Percentiles rank a stretch among this genome's conserved stretches.
Evolutionary conservation across 1,140 invertebrate species (phyloP).

Genomic region (Ganaspis sp.): DNA sequence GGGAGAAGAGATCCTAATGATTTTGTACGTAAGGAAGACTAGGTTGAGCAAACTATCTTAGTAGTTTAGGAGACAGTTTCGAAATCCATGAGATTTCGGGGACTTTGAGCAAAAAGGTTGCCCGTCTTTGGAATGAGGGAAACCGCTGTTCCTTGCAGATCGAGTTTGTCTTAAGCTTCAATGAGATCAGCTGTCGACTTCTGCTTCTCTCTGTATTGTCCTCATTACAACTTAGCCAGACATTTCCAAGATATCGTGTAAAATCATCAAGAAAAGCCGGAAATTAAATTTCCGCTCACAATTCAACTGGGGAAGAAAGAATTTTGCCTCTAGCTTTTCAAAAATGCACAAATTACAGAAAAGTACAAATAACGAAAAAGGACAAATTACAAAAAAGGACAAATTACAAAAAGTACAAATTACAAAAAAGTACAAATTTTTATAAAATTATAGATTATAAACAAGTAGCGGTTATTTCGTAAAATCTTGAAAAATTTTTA

Average conservation of each 20-base stretch:
- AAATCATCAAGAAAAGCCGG: too few relatives aligned
- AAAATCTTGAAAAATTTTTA: too few relatives aligned
- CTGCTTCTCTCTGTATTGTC: background rate
- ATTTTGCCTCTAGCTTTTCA: too few relatives aligned
- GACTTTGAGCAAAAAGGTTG: constrained; percentile 1
- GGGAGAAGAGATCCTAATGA: constrained; percentile 36
- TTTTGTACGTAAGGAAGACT: constrained; percentile 33
- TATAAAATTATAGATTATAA: too few relatives aligned
- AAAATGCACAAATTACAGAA: too few relatives aligned
- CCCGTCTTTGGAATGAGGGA: background rate
- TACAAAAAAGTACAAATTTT: too few relatives aligned
- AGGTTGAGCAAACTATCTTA: constrained; percentile 22
- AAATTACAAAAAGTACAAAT: too few relatives aligned
- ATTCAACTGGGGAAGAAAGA: too few relatives aligned
- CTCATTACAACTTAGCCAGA: background rate
- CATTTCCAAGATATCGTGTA: background rate
- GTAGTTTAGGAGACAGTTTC: constrained; percentile 24
- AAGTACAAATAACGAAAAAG: too few relatives aligned
- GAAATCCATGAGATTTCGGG: constrained; percentile 15
- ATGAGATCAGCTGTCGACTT: constrained; percentile 5
- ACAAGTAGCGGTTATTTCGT: too few relatives aligned
- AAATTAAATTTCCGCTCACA: too few relatives aligned
- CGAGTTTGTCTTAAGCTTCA: background rate
- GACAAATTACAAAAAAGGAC: too few relatives aligned
- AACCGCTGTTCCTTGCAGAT: background rate